A percentile compares a stretch with the other conserved stretches of the same genome.
These are phyloP conservation scores for Epinephelus moara DNA, from an alignment of 2,113 vertebrate genomes.

Conservation along the genomic window DNA sequence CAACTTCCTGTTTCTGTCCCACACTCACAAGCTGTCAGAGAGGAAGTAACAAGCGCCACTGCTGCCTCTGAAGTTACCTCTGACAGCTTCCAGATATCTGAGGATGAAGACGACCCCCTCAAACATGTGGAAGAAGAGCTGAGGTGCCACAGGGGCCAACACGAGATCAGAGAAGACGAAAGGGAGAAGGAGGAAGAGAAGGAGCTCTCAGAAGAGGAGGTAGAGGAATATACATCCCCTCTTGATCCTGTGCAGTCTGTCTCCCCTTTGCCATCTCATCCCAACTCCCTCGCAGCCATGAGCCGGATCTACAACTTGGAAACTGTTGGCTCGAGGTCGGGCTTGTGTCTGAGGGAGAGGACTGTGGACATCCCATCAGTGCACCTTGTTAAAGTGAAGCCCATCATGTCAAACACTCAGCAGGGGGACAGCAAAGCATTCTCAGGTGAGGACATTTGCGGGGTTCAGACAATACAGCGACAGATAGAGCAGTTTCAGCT, in stretches of 20 bases:
- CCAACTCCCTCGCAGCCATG: constrained; percentile 77
- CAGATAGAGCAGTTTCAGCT: constrained; percentile 79
- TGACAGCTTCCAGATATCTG: constrained; percentile 37
- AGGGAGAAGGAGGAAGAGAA: constrained; percentile 53
- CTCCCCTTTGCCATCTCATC: constrained; percentile 66
- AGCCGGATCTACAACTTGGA: constrained; percentile 85
- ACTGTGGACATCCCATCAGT: constrained; percentile 66
- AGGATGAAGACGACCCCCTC: constrained; percentile 52
- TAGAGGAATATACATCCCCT: constrained; percentile 55
- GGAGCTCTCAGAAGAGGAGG: constrained; percentile 54
- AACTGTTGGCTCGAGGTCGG: constrained; percentile 74
- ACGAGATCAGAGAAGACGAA: constrained; percentile 50
- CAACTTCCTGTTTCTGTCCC: constrained; percentile 84
- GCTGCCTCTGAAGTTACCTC: constrained; percentile 35
- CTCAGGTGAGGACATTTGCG: constrained; percentile 51
- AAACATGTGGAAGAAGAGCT: constrained; percentile 65
- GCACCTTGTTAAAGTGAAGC: constrained; percentile 75
- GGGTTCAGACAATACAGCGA: constrained; percentile 68
- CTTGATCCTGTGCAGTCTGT: constrained; percentile 51
- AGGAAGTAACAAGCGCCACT: constrained; percentile 67
- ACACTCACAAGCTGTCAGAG: constrained; percentile 59
- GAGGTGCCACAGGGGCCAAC: constrained; percentile 28
- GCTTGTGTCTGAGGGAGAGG: constrained; percentile 76
- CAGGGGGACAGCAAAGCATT: constrained; percentile 44
- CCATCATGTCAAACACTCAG: constrained; percentile 64